phyloP scores from a whole-genome alignment of 2,113 vertebrate species.

The Rhinogobius similis region DNA sequence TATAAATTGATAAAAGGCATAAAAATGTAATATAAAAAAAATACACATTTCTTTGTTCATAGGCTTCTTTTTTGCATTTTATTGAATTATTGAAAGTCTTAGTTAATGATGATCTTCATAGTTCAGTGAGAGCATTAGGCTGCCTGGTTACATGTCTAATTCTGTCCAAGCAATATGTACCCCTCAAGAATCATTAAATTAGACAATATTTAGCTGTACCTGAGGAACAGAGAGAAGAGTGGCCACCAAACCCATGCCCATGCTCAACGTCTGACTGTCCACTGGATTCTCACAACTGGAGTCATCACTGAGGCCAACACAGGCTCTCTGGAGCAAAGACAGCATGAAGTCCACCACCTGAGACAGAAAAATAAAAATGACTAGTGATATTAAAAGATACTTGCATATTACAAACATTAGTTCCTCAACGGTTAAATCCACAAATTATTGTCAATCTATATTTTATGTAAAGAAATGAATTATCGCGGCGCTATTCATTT shows the following conservation, averaged over 20 bases:
- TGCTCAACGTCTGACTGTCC: conserved; percentile 87
- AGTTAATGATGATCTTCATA: too few relatives aligned
- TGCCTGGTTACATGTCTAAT: too few relatives aligned
- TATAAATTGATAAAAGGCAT: neutral
- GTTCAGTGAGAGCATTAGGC: too few relatives aligned
- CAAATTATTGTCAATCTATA: neutral
- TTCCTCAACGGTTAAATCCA: neutral
- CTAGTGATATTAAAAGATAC: neutral
- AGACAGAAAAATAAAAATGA: neutral
- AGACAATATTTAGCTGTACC: conserved; percentile 68
- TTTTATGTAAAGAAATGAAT: neutral
- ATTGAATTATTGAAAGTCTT: neutral
- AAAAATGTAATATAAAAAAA: too few relatives aligned
- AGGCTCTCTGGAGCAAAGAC: conserved; percentile 83
- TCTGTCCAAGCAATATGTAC: too few relatives aligned
- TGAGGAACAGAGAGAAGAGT: conserved; percentile 84
- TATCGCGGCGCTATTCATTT: neutral
- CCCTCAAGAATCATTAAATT: neutral
- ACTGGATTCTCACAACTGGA: conserved; percentile 54
- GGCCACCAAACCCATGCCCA: conserved; percentile 91
- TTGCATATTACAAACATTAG: neutral
- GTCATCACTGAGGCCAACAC: conserved; percentile 60
- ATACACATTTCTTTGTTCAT: neutral
- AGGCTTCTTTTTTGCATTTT: neutral
- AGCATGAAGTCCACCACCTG: conserved; percentile 89